phyloP scores from a whole-genome alignment of 2,888 invertebrate genomes.

The Euspilapteryx auroguttella region DNA sequence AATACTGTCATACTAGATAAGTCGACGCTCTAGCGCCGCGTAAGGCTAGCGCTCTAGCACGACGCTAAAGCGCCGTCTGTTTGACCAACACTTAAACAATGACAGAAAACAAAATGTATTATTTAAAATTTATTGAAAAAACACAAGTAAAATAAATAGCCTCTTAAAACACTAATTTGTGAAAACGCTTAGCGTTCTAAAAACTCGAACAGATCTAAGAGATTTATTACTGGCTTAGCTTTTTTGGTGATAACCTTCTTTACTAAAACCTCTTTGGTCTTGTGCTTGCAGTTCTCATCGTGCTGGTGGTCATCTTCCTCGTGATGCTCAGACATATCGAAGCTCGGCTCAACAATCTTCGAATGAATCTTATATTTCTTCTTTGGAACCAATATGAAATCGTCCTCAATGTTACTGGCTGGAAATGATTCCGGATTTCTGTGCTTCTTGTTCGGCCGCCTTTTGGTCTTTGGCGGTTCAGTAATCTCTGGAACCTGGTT shows the following conservation, averaged over 20 bases:
- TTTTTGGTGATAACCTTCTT: constrained; percentile 16
- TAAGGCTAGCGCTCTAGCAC: no score
- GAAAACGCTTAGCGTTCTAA: no score
- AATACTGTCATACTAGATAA: no score
- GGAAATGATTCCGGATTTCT: constrained; percentile 24
- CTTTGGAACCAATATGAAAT: constrained; percentile 42
- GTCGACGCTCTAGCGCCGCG: no score
- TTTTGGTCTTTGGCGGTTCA: constrained; percentile 2
- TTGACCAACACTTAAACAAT: no score
- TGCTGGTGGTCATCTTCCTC: constrained; percentile 24
- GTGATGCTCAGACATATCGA: constrained; percentile 20
- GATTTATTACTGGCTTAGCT: constrained; percentile 25
- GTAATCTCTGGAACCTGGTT: constrained; percentile 7
- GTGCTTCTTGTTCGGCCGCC: constrained; percentile 20
- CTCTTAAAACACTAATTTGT: no score
- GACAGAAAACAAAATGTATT: no score
- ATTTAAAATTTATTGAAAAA: no score
- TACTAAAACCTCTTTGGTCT: constrained; percentile 33
- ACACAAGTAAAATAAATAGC: no score
- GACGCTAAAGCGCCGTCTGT: no score
- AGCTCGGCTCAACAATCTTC: constrained; percentile 17
- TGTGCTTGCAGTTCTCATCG: constrained; percentile 9
- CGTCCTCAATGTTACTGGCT: constrained; percentile 27
- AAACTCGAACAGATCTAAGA: constrained; percentile 40
- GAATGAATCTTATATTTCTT: constrained; percentile 34